A percentile compares a stretch with the other conserved stretches of the same genome.
Conservation (phyloP, 37 sponge, comb jelly and placozoan genomes). For the Diacarnus erythraeanus region DNA sequence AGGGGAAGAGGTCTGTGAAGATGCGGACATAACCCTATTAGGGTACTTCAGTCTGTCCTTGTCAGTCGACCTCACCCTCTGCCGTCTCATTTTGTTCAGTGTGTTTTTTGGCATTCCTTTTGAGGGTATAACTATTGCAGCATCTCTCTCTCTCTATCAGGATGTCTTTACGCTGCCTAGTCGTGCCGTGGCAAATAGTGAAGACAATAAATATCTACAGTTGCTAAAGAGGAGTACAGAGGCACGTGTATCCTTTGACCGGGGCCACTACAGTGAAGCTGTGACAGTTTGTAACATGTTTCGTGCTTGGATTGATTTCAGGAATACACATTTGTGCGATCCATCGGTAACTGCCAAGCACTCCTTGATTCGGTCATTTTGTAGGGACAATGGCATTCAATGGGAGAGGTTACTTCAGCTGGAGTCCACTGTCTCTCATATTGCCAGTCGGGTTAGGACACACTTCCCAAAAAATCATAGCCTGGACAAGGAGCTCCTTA, state of each 20-base stretch:
- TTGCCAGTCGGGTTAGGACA: slow-evolving; percentile 19
- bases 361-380: slow-evolving; percentile 9
- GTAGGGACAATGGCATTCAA: slow-evolving; percentile 19
- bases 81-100: slow-evolving; percentile 48
- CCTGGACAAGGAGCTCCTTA: slow-evolving; percentile 11
- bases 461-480: slow-evolving; percentile 25
- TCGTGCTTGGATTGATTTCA: slow-evolving; percentile 43
- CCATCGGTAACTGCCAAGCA: neutral
- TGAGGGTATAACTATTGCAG: slow-evolving; percentile 65
- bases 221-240: slow-evolving; percentile 24
- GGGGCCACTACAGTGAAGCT: slow-evolving; percentile 54
- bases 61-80: slow-evolving; percentile 59
- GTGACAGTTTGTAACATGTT: slow-evolving; percentile 57
- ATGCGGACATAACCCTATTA: slow-evolving; percentile 62
- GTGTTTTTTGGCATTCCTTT: slow-evolving; percentile 58
- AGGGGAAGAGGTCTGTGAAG: neutral
- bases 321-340: neutral
- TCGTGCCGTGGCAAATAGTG: slow-evolving; percentile 7
- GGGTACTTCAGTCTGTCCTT: slow-evolving; percentile 65
- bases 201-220: slow-evolving; percentile 9
- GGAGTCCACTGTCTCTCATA: slow-evolving; percentile 42
- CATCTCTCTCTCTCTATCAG: slow-evolving; percentile 47
- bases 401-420: slow-evolving; percentile 43
- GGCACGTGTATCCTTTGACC: slow-evolving; percentile 40
- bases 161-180: slow-evolving; percentile 66